Conservation (phyloP, 2,113 vertebrate genomes). For the Acanthisitta chloris region DNA sequence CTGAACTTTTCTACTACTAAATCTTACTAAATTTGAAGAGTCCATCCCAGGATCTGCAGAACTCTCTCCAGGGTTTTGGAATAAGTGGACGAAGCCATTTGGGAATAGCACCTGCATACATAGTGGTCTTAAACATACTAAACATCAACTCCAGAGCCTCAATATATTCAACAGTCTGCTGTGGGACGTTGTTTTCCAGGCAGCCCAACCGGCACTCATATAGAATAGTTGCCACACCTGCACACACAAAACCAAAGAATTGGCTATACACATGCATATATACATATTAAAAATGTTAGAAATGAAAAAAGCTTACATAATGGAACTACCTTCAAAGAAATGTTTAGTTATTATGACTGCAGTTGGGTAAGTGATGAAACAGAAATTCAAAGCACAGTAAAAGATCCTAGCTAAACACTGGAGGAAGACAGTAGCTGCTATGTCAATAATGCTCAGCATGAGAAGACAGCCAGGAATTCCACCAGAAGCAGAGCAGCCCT, state of each 20-base stretch:
- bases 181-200: slow-evolving; percentile 80
- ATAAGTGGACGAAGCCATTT: slow-evolving; percentile 88
- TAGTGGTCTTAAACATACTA: slow-evolving; percentile 93
- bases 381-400: neutral
- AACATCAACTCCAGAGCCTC: slow-evolving; percentile 90
- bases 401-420: neutral
- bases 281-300: neutral
- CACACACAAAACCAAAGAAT: neutral
- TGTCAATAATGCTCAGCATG: neutral
- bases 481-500: neutral
- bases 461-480: neutral
- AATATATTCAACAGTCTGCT: slow-evolving; percentile 86
- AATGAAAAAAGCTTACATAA: neutral
- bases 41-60: slow-evolving; percentile 93
- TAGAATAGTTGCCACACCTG: slow-evolving; percentile 87
- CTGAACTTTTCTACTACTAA: slow-evolving; percentile 31
- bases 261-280: neutral
- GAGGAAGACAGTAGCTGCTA: neutral
- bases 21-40: slow-evolving; percentile 94
- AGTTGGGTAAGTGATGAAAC: neutral
- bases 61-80: slow-evolving; percentile 91
- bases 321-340: neutral
- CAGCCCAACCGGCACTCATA: slow-evolving; percentile 88
- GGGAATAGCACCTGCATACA: slow-evolving; percentile 92
- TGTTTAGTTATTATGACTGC: neutral